Evolutionary conservation across 2,888 invertebrate genomes (phyloP).

Genomic region (Trimorus sp.): DNA sequence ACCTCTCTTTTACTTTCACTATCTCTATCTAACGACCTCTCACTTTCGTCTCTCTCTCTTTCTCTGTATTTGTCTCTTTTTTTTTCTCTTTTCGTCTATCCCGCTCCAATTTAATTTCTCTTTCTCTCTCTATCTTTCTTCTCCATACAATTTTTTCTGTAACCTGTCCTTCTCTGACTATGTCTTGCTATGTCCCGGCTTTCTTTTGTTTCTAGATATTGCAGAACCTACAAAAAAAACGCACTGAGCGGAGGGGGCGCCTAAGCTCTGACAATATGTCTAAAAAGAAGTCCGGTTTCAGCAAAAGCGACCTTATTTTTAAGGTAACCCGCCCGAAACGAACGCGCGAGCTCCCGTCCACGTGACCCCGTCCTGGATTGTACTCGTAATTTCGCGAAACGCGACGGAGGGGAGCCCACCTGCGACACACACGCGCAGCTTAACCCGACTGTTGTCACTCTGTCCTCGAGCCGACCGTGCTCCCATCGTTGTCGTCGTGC

Average conservation of each 20-base stretch:
- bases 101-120: slow-evolving; percentile 54
- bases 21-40: too few species aligned
- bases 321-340: slow-evolving; percentile 92
- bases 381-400: slow-evolving; percentile 71
- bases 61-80: slow-evolving; percentile 63
- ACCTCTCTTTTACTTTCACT: slow-evolving; percentile 67
- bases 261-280: slow-evolving; percentile 94
- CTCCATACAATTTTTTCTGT: slow-evolving; percentile 77
- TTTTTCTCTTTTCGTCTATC: not conserved
- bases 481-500: too few species aligned
- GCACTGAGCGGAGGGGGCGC: slow-evolving; percentile 98
- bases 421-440: slow-evolving; percentile 22
- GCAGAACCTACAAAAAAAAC: slow-evolving; percentile 99
- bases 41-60: too few species aligned
- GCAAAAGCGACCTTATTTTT: slow-evolving; percentile 99
- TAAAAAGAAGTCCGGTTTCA: slow-evolving; percentile 95
- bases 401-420: slow-evolving; percentile 68
- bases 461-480: not conserved
- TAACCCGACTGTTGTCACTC: slow-evolving; percentile 4
- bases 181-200: slow-evolving; percentile 87
- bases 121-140: slow-evolving; percentile 65
- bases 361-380: slow-evolving; percentile 69
- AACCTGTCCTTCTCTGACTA: slow-evolving; percentile 83
- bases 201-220: slow-evolving; percentile 98
- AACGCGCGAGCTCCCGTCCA: slow-evolving; percentile 79